Base-by-base conservation (phyloP, 2,113 vertebrate genomes). In the Chitala chitala region DNA sequence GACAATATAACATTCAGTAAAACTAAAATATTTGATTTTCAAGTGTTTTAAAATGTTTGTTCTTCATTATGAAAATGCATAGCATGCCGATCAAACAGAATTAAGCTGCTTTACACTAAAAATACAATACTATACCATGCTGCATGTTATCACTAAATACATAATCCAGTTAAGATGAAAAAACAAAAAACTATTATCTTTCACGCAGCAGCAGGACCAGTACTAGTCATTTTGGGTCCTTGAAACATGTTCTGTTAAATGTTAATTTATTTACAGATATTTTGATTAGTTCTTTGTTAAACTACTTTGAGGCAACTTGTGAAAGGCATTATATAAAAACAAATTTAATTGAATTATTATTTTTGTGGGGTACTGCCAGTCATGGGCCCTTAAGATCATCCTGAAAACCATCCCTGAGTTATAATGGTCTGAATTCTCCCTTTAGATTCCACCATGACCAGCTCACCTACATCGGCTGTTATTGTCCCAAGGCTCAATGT, bases 361-460 rank as follows among this genome's bases (percentile, higher is more conserved):
- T n/a, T n/a, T n/a, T n/a, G n/a, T n/a, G n/a, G n/a, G n/a, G n/a
- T n/a, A n/a, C n/a, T n/a, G n/a, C n/a, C n/a, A n/a, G n/a, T 63
- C 5, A 38, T 7, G 9, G 59, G 5, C 59, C 38, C 31, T 20
- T 17, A 2, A 20, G 9, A 7, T 26, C 33, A 12, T n/a, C 12
- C 24, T 44, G 44, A 44, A 66, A 73, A 3, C 17, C 29, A n/a
- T 38, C 8, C 31, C 48, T 22, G 38, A 36, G 7, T 48, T 24
- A 40, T 59, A 73, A 66, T 76, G 71, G 76, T 53, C 74, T 74
- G 73, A 81, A 78, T 79, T 68, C 50, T 74, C 73, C 66, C 80
- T 82, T 86, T 83, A 83, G 84, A 80, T 78, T 83, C 75, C 77
- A 83, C 84, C 83, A 85, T 84, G 77, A 9, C n/a, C n/a, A n/a